phyloP scores from a whole-genome alignment of 2,113 vertebrate species.

The Megalops atlanticus region DNA sequence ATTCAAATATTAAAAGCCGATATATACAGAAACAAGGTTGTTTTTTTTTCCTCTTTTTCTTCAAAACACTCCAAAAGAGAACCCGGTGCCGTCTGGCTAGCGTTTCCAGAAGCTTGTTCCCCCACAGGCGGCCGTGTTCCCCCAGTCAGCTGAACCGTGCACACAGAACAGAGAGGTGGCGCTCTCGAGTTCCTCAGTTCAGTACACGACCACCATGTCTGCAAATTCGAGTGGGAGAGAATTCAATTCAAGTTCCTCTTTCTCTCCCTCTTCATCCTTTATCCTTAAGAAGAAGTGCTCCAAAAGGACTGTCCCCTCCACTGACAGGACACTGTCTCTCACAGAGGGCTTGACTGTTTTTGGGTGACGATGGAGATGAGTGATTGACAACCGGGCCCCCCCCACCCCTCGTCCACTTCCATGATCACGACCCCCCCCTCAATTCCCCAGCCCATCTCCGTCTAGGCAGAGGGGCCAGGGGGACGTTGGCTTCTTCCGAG shows the following conservation, averaged over 20 bases:
- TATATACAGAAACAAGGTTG: slow-evolving; percentile 28
- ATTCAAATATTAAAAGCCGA: slow-evolving; percentile 8
- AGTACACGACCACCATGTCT: neutral
- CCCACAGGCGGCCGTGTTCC: neutral
- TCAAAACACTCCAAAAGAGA: neutral
- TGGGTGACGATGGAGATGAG: slow-evolving; percentile 21
- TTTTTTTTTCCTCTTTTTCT: slow-evolving; percentile 14
- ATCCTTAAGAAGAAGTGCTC: neutral
- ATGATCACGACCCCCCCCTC: neutral
- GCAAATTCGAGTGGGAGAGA: neutral
- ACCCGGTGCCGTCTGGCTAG: slow-evolving; percentile 8
- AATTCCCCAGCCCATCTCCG: neutral
- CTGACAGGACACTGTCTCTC: neutral
- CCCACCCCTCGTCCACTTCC: neutral
- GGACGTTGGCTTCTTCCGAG: slow-evolving; percentile 24
- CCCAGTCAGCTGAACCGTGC: neutral
- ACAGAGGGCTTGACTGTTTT: neutral
- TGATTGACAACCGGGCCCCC: neutral
- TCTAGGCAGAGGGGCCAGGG: neutral
- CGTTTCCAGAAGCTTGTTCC: slow-evolving; percentile 9
- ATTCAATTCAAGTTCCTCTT: neutral
- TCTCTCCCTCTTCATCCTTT: neutral
- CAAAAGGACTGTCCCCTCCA: neutral
- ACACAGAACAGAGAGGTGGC: neutral
- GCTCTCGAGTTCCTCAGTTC: too few relatives aligned